Conservation (phyloP, 2,113 vertebrate species). For the Salminus brasiliensis region DNA sequence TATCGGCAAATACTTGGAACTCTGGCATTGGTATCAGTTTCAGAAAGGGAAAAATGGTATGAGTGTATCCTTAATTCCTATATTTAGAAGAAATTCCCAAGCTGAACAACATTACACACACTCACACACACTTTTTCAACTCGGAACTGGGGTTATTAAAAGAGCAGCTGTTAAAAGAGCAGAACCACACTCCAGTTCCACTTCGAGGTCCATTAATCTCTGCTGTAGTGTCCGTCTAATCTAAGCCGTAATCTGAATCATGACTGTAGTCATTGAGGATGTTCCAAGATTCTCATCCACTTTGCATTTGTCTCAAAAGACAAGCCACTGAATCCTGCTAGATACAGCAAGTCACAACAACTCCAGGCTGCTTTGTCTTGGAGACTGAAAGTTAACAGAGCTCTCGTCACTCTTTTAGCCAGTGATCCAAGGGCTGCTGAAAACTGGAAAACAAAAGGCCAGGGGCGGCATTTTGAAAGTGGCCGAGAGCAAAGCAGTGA, state of each 20-base stretch:
- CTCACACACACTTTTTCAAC: too few relatives aligned
- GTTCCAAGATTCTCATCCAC: constrained; percentile 9
- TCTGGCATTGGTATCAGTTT: too few relatives aligned
- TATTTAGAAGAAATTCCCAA: too few relatives aligned
- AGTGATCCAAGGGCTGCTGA: neutral
- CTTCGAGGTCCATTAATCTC: neutral
- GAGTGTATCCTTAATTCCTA: too few relatives aligned
- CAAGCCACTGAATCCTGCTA: neutral
- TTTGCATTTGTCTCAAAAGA: constrained; percentile 20
- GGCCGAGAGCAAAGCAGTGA: neutral
- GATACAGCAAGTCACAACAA: constrained; percentile 3
- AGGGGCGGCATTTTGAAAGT: neutral
- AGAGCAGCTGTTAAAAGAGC: neutral
- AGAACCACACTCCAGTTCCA: neutral
- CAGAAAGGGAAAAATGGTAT: too few relatives aligned
- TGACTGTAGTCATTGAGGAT: constrained; percentile 10
- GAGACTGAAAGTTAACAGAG: neutral
- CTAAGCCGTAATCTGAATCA: constrained; percentile 7
- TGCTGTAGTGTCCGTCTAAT: neutral
- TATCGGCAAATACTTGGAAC: too few relatives aligned
- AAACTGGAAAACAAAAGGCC: neutral
- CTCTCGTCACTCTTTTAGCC: neutral
- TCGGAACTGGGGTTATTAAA: neutral
- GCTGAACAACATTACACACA: too few relatives aligned
- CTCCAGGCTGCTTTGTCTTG: constrained; percentile 11